Percentiles rank a stretch among this genome's conserved stretches.
These are phyloP conservation scores for Hylaeus volcanicus DNA, from an alignment of 1,140 invertebrate genomes.

Conservation along the genomic window DNA sequence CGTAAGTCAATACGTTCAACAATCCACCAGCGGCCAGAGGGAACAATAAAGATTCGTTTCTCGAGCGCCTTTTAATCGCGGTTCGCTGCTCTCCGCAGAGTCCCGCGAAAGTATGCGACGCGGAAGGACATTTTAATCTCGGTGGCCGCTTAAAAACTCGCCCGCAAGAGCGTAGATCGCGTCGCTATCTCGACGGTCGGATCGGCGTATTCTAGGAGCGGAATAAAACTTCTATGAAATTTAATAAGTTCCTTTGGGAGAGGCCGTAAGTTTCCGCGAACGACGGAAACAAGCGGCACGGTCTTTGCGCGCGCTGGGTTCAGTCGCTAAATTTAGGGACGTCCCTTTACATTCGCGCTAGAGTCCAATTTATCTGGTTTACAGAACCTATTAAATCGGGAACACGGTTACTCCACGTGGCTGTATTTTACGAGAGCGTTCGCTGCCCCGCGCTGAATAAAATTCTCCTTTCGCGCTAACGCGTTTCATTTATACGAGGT, in stretches of 20 bases:
- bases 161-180: constrained; percentile 66
- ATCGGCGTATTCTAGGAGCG: constrained; percentile 65
- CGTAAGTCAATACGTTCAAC: neutral
- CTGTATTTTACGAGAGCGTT: constrained; percentile 1
- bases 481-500: neutral
- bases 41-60: constrained; percentile 38
- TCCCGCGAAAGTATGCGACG: constrained; percentile 59
- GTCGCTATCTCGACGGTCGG: constrained; percentile 63
- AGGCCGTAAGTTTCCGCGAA: constrained; percentile 71
- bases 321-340: constrained; percentile 70
- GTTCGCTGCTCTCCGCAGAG: constrained; percentile 23
- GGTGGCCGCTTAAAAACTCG: constrained; percentile 75
- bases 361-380: constrained; percentile 60
- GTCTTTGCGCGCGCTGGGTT: constrained; percentile 43
- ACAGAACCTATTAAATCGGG: constrained; percentile 53
- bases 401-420: constrained; percentile 24
- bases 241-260: constrained; percentile 75
- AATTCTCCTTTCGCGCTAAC: neutral
- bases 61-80: constrained; percentile 45
- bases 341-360: constrained; percentile 60
- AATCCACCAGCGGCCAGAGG: neutral
- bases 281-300: constrained; percentile 67
- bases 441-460: neutral
- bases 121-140: constrained; percentile 74
- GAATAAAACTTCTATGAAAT: constrained; percentile 78